Base-by-base conservation (phyloP, 2,888 invertebrate genomes). In the Baccha elongata region DNA sequence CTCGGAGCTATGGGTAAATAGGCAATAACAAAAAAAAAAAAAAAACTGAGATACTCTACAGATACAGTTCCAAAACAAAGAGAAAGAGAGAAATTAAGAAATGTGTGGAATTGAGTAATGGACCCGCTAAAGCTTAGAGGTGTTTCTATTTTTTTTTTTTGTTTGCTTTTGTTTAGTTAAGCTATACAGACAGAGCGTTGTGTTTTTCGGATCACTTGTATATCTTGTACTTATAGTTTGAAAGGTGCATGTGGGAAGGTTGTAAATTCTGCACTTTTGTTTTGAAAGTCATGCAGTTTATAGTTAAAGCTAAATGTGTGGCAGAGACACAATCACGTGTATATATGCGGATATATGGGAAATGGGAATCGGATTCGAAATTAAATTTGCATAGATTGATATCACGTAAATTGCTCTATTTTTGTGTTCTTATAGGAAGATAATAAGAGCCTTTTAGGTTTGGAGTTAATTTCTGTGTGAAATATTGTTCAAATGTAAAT, bases 31-130 rank as follows among this genome's bases (percentile, higher is more conserved):
- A 7, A 32, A 5, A 4, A 32, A 32, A 1, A 23, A 3, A 23
- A 23, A 23, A 3, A 23, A 8, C 8, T 32, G 4, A 8, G 3
- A 32, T n/a, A 32, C 29, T 10, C 7, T 26, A 11, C 23, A 4
- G 17, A 44, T 50, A 67, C 50, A 52, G 17, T 65, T 46, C 29
- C 44, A 13, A 40, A 46, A 71, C 13, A 46, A 55, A 53, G 48
- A 60, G 50, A 60, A 40, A 60, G 48, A 50, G 40, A 60, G 71
- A 73, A 83, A 83, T 83, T 83, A 78, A 78, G 72, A 78, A 78
- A 83, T 83, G 78, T 83, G 83, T 73, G 72, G 83, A 83, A 78
- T 83, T 83, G 83, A 83, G 83, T 83, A 83, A 83, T 83, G 78
- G 81, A 58, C 60, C 32, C 15, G 13, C 46, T 50, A 7, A 35